These are phyloP conservation scores for Sclerurus mexicanus DNA, from an alignment of 2,113 vertebrate genomes.

Conservation along the genomic window DNA sequence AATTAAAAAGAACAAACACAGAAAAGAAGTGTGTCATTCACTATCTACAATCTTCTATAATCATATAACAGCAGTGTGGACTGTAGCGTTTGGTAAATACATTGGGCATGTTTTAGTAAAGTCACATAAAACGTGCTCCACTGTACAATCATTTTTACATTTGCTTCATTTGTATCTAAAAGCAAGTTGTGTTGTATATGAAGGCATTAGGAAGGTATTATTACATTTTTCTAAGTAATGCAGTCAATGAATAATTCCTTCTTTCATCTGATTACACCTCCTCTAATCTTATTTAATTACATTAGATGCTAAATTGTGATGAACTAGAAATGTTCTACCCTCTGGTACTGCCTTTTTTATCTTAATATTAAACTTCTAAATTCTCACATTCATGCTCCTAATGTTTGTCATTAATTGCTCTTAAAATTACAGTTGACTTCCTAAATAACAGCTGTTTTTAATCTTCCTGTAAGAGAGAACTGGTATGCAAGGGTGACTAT, in stretches of 20 bases:
- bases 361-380: background rate
- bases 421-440: background rate
- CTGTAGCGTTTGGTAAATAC: background rate
- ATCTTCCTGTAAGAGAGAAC: background rate
- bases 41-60: background rate
- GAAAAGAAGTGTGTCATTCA: background rate
- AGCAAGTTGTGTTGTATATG: background rate
- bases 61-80: background rate
- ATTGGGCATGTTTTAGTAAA: background rate
- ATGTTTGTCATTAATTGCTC: background rate
- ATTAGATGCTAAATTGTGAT: background rate
- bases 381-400: background rate
- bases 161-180: background rate
- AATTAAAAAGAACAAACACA: accelerated
- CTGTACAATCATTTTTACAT: background rate
- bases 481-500: background rate
- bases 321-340: background rate
- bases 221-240: background rate
- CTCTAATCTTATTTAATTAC: background rate
- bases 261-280: background rate
- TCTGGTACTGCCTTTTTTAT: background rate
- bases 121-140: background rate
- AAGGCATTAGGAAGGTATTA: background rate
- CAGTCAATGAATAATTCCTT: background rate
- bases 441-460: background rate